Evolutionary conservation across 2,113 vertebrate species (phyloP).

Genomic region (Pedetes capensis): DNA sequence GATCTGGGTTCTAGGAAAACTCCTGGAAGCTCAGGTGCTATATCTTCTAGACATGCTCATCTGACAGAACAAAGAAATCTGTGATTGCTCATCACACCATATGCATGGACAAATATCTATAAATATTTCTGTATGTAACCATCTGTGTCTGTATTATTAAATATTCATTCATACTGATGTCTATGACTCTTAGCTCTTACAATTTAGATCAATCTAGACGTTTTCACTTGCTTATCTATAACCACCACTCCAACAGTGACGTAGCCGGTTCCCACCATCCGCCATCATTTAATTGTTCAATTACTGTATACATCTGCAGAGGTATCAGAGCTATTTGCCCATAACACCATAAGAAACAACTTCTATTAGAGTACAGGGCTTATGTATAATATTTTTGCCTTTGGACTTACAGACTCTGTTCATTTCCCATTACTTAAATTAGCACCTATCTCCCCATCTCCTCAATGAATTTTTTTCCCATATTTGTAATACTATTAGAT

Average conservation of each 20-base stretch:
- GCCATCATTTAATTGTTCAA: conserved; percentile 53
- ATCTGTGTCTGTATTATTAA: conserved; percentile 33
- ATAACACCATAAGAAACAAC: neutral
- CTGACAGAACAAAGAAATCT: neutral
- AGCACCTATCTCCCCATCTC: neutral
- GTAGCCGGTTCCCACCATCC: conserved; percentile 15
- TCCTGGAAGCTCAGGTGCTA: neutral
- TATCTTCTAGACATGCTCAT: neutral
- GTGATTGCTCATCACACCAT: neutral
- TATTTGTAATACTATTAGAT: neutral
- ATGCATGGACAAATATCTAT: neutral
- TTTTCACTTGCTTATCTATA: conserved; percentile 7
- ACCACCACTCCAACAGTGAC: conserved; percentile 3
- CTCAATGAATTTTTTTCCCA: neutral
- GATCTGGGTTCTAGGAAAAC: neutral
- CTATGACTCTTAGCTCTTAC: conserved; percentile 11
- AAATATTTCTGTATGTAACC: conserved; percentile 40
- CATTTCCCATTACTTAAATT: neutral
- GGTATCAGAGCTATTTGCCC: conserved; percentile 1
- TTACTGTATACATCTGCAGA: neutral
- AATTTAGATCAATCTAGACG: conserved; percentile 34
- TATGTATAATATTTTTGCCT: neutral
- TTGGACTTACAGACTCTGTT: neutral
- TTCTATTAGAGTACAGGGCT: neutral
- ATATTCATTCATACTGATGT: neutral